These are phyloP conservation scores for Nanorana parkeri DNA, from an alignment of 2,113 vertebrate genomes.

Conservation along the genomic window DNA sequence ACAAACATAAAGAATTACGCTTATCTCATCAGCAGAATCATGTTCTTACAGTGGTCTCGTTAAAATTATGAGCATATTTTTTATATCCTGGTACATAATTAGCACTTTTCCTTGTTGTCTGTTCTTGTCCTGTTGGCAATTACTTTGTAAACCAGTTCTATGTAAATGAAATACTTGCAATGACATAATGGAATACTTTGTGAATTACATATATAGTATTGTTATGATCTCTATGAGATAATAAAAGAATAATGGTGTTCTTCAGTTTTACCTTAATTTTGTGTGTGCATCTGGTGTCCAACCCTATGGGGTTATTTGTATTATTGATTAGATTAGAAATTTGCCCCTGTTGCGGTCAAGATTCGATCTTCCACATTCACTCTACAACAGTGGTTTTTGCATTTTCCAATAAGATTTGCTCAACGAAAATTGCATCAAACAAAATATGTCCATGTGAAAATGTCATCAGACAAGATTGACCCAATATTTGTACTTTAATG, in stretches of 20 bases:
- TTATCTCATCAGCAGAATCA: background rate
- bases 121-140: background rate
- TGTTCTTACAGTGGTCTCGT: background rate
- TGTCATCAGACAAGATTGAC: too few species aligned
- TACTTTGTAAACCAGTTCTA: background rate
- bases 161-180: slow-evolving; percentile 16
- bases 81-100: background rate
- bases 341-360: too few species aligned
- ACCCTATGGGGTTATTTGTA: too few species aligned
- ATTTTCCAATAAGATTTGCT: too few species aligned
- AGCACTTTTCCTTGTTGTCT: background rate
- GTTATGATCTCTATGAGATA: slow-evolving; percentile 52
- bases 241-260: slow-evolving; percentile 26
- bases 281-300: background rate
- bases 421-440: too few species aligned
- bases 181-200: slow-evolving; percentile 22
- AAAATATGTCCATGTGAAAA: too few species aligned
- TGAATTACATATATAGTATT: slow-evolving; percentile 23
- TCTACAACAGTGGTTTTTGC: too few species aligned
- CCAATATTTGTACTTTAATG: too few species aligned
- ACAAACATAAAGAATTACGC: background rate
- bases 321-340: too few species aligned
- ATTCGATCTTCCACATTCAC: too few species aligned
- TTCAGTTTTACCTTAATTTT: background rate
- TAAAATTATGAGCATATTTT: background rate